A percentile compares a stretch with the other conserved stretches of the same genome.
Conservation (phyloP, 2,888 invertebrate genomes). For the Apamea crenata region DNA sequence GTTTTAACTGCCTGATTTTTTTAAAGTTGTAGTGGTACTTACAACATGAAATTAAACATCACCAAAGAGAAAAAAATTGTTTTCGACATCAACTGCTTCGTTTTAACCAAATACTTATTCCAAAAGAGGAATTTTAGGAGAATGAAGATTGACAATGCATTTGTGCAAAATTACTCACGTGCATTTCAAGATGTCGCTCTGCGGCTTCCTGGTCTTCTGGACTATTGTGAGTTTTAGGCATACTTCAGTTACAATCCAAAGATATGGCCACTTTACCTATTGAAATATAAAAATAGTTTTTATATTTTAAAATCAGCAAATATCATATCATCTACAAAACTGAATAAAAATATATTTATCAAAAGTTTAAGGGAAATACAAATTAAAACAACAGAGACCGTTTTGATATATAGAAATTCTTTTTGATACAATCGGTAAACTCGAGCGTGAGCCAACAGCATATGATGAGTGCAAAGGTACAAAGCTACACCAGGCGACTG, state of each 20-base stretch:
- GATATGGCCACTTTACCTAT: conserved; percentile 20
- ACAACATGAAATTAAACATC: background rate
- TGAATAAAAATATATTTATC: no score
- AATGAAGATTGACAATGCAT: background rate
- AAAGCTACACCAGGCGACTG: conserved; percentile 5
- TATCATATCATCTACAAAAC: no score
- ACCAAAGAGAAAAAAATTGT: background rate
- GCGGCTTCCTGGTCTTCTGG: conserved; percentile 24
- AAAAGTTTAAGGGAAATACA: background rate
- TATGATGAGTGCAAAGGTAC: conserved; percentile 33
- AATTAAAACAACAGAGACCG: background rate
- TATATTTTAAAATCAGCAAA: background rate
- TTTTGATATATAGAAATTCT: conserved; percentile 30
- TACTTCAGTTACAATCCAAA: conserved; percentile 21
- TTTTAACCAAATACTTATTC: background rate
- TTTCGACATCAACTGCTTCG: background rate
- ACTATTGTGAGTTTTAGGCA: background rate
- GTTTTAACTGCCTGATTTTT: background rate
- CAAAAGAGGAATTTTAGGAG: background rate
- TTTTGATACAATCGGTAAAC: conserved; percentile 38
- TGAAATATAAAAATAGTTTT: background rate
- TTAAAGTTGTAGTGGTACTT: background rate
- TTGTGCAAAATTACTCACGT: conserved; percentile 2
- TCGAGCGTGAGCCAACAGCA: conserved; percentile 36
- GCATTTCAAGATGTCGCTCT: conserved; percentile 32